phyloP scores from a whole-genome alignment of 1,140 invertebrate species.

The Zaprionus lachaisei region DNA sequence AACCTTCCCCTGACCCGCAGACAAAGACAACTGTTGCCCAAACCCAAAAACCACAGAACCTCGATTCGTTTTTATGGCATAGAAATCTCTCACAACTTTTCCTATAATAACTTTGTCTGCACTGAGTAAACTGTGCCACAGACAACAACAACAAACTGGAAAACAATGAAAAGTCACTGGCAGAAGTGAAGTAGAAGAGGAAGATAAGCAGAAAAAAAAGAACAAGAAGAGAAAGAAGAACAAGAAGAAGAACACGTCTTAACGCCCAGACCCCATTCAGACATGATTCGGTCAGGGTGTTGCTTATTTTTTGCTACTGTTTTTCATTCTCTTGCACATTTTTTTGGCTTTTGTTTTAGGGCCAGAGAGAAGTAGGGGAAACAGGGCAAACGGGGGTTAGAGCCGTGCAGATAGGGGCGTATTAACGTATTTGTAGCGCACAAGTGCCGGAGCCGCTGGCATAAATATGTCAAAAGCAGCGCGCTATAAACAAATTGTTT shows the following conservation, averaged over 20 bases:
- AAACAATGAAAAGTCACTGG: slow-evolving; percentile 20
- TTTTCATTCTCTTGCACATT: slow-evolving; percentile 34
- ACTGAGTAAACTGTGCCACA: slow-evolving; percentile 72
- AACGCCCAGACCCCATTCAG: slow-evolving; percentile 45
- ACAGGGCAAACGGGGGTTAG: neutral
- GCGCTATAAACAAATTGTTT: slow-evolving; percentile 82
- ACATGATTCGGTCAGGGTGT: slow-evolving; percentile 28
- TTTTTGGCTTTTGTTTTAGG: slow-evolving; percentile 40
- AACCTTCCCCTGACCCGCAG: neutral
- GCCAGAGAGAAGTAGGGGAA: neutral
- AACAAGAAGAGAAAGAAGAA: slow-evolving; percentile 18
- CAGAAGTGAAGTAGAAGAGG: slow-evolving; percentile 4
- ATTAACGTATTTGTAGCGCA: slow-evolving; percentile 22
- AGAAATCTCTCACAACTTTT: slow-evolving; percentile 32
- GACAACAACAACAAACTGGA: slow-evolving; percentile 31
- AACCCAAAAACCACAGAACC: neutral
- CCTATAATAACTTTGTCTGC: slow-evolving; percentile 37
- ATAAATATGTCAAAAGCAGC: slow-evolving; percentile 82
- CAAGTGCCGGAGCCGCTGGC: slow-evolving; percentile 70
- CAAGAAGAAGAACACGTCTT: slow-evolving; percentile 47
- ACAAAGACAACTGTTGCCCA: slow-evolving; percentile 35
- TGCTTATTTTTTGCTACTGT: slow-evolving; percentile 24
- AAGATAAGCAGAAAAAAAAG: slow-evolving; percentile 33
- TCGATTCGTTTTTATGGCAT: slow-evolving; percentile 10
- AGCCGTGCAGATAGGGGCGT: slow-evolving; percentile 5